Conservation (phyloP, 2,113 vertebrate genomes). For the Chaenogobius annularis region DNA sequence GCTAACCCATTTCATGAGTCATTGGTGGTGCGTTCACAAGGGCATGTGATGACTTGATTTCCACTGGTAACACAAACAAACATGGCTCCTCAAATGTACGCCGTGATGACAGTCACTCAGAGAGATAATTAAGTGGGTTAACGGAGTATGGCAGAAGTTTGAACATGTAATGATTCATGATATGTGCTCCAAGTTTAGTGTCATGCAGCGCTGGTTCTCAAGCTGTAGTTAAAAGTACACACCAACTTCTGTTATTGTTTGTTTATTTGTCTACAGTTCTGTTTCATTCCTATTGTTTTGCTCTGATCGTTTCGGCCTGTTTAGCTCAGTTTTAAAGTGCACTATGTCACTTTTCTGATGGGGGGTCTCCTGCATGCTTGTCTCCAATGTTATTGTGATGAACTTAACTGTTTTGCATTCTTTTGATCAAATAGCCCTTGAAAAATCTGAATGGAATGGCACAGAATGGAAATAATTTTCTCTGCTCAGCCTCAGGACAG, state of each 20-base stretch:
- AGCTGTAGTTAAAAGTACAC: not conserved
- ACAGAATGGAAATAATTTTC: too few relatives aligned
- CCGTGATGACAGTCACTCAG: slow-evolving; percentile 13
- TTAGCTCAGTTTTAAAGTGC: too few relatives aligned
- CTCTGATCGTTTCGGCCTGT: too few relatives aligned
- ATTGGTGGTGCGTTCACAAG: slow-evolving; percentile 41
- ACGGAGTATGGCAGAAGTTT: not conserved
- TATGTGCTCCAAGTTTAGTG: not conserved
- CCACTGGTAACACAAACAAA: slow-evolving; percentile 51
- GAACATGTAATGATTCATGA: slow-evolving; percentile 4
- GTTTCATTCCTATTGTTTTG: not conserved
- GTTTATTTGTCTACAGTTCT: not conserved
- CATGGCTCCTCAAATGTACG: slow-evolving; percentile 22
- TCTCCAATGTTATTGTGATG: too few relatives aligned
- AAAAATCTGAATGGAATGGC: too few relatives aligned
- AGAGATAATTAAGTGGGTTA: slow-evolving; percentile 5
- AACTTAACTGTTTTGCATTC: too few relatives aligned
- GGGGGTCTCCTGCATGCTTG: too few relatives aligned
- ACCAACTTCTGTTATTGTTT: not conserved
- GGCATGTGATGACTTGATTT: slow-evolving; percentile 63
- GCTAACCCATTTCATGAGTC: slow-evolving; percentile 57
- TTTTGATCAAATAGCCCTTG: too few relatives aligned
- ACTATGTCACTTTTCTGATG: too few relatives aligned
- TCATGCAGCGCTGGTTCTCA: not conserved
- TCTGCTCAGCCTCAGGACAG: too few relatives aligned